Base-by-base conservation (phyloP, 2,888 invertebrate species). In the Spodoptera littoralis region DNA sequence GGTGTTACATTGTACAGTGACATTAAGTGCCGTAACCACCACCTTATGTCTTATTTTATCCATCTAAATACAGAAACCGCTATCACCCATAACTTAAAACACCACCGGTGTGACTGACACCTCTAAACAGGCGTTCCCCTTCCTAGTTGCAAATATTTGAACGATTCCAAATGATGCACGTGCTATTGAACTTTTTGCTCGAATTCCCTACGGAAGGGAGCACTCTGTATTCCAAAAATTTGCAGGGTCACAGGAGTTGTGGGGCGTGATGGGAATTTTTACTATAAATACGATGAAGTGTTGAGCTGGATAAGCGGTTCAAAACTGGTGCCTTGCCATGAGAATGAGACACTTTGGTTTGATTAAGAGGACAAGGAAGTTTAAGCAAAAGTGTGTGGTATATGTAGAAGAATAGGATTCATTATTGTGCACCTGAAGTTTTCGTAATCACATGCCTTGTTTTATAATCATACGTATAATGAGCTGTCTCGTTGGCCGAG, bases 21-120 rank as follows among this genome's bases (percentile, higher is more conserved):
- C 18, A 18, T 18, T 18, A 18, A 18, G 4, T 30, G 5, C 30
- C 30, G 5, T 30, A 30, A 30, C 0, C 3, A 6, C 1, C 0
- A 30, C 3, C 0, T 30, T 0, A 4, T 6, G 0, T 30, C 5
- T 4, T 30, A 36, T 9, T 9, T 36, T 9, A 9, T 8, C 36
- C 36, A 36, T 9, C 9, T 9, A 9, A 30, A 18, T 9, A 12
- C 4, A 30, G 11, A 13, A 42, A 8, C 43, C 74, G 78, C 77
- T 60, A 2, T 13, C 60, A 5, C 61, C 11, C 42, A 1, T 57
- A 1, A 9, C 48, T 59, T 68, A 12, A 0, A 3, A n/a, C 43
- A 6, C n/a, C 11, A 0, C 47, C 54, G 51, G 71, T 88, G 88
- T 88, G 88, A 87, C 84, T 89, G 90, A 89, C 89, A 88, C 84